Percentiles rank a stretch among this genome's conserved stretches.
Conservation (phyloP, 2,888 invertebrate genomes). For the Pristionchus maxplancki region DNA sequence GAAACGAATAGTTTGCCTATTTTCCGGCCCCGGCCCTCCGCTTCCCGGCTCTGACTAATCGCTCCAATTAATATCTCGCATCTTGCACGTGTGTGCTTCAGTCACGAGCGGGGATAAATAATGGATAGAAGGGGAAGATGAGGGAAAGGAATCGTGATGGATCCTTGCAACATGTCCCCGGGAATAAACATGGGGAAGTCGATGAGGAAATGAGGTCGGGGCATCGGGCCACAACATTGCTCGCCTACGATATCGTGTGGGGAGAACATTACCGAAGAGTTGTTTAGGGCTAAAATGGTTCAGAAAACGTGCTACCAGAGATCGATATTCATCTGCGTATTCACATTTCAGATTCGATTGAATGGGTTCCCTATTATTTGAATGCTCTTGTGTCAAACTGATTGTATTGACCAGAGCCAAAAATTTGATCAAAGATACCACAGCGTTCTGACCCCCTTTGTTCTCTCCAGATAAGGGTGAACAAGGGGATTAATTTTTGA, state of each 20-base stretch:
- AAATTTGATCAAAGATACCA: no score
- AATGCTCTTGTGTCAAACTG: no score
- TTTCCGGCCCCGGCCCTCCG: not conserved
- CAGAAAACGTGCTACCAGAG: no score
- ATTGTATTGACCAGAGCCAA: no score
- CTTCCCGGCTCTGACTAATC: not conserved
- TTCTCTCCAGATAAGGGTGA: no score
- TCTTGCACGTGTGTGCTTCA: conserved; percentile 3
- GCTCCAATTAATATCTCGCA: conserved; percentile 23
- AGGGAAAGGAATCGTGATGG: not conserved
- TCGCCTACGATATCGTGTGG: not conserved
- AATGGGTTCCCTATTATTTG: no score
- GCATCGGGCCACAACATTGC: not conserved
- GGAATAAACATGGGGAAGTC: not conserved
- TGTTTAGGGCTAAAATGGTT: no score
- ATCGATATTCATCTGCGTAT: no score
- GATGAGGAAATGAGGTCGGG: not conserved
- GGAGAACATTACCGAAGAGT: not conserved
- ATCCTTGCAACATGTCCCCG: not conserved
- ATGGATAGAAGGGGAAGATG: not conserved
- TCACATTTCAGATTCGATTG: no score
- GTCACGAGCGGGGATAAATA: not conserved
- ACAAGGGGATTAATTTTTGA: no score
- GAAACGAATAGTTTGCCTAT: conserved; percentile 43
- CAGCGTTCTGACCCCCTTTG: no score